Evolutionary conservation across 2,888 invertebrate species (phyloP).

Genomic region (Acronicta alni): DNA sequence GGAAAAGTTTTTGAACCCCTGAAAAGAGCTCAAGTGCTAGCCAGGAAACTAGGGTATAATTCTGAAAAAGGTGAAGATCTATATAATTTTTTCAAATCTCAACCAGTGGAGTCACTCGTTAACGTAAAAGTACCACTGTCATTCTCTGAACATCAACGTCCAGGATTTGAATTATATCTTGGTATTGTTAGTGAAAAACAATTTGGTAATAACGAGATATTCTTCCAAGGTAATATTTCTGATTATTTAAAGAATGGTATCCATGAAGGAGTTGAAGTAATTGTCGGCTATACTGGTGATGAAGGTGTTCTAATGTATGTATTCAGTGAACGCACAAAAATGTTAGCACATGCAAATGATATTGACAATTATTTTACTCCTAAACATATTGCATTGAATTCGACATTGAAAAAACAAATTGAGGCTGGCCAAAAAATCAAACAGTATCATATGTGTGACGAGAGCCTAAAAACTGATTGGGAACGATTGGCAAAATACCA

Average conservation of each 20-base stretch:
- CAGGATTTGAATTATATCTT: conserved; percentile 38
- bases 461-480: conserved; percentile 46
- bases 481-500: conserved; percentile 54
- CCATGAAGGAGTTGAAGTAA: conserved; percentile 87
- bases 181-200: conserved; percentile 63
- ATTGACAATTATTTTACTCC: conserved; percentile 58
- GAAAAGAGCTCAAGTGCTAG: conserved; percentile 71
- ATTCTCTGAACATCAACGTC: conserved; percentile 47
- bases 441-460: conserved; percentile 55
- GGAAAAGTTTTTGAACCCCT: conserved; percentile 88
- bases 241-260: conserved; percentile 79
- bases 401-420: conserved; percentile 53
- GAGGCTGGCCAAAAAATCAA: conserved; percentile 58
- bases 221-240: conserved; percentile 57
- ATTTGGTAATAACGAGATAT: conserved; percentile 61
- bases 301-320: conserved; percentile 85
- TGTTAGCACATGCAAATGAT: conserved; percentile 49
- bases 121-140: conserved; percentile 48
- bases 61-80: conserved; percentile 59
- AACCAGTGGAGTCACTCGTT: conserved; percentile 51
- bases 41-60: conserved; percentile 61
- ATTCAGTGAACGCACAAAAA: conserved; percentile 32
- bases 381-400: conserved; percentile 38
- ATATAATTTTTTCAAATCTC: conserved; percentile 59
- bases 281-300: conserved; percentile 91